These are phyloP conservation scores for Drosophila orosa DNA, from an alignment of 1,140 invertebrate genomes.

Conservation along the genomic window DNA sequence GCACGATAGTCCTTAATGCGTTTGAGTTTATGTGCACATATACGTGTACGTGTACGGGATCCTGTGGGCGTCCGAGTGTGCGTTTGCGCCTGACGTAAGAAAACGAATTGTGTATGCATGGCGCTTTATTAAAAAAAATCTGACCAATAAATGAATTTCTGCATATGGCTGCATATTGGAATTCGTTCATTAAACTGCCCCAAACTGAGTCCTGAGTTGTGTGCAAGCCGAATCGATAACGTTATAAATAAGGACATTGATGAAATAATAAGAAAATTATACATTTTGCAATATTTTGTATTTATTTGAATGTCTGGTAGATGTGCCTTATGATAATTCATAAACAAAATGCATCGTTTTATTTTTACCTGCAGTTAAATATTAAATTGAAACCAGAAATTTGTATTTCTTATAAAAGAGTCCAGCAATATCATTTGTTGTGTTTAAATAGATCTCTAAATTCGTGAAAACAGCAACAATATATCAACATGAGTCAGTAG, in stretches of 20 bases:
- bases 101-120: conserved; percentile 53
- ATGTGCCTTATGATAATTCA: no score
- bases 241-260: conserved; percentile 23
- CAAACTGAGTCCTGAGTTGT: conserved; percentile 46
- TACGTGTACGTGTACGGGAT: background rate
- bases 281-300: background rate
- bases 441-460: background rate
- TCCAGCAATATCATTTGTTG: background rate
- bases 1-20: conserved; percentile 35
- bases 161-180: conserved; percentile 57
- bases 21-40: conserved; percentile 27
- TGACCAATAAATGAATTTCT: conserved; percentile 51
- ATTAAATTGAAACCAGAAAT: background rate
- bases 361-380: background rate
- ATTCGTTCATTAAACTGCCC: conserved; percentile 61
- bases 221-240: conserved; percentile 22
- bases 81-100: conserved; percentile 40
- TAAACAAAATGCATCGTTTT: background rate
- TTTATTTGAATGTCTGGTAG: no score
- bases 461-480: background rate
- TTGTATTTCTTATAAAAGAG: background rate
- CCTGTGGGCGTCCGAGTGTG: conserved; percentile 19
- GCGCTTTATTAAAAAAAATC: conserved; percentile 66
- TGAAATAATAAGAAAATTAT: conserved; percentile 8
- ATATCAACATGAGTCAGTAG: background rate